These are phyloP conservation scores for Notothenia coriiceps DNA, from an alignment of 2,113 vertebrate species.

Conservation along the genomic window DNA sequence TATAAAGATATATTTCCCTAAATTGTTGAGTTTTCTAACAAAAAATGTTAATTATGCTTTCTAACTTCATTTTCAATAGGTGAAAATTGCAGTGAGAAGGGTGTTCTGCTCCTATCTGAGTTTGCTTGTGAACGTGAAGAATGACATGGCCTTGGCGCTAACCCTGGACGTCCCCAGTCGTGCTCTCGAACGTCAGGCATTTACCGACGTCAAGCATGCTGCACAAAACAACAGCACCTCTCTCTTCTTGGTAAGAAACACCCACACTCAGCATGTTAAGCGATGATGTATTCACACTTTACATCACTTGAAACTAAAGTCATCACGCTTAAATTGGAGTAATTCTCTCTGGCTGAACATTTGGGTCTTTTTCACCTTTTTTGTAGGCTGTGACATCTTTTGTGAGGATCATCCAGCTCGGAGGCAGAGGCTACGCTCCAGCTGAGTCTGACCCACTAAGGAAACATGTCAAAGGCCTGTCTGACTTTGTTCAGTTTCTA, in stretches of 20 bases:
- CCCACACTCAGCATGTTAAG: background rate
- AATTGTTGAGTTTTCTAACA: background rate
- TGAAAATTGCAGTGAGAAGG: conserved; percentile 81
- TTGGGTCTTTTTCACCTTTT: conserved; percentile 4
- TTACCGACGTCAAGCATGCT: conserved; percentile 90
- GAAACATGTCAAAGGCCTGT: conserved; percentile 90
- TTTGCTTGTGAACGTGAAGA: conserved; percentile 92
- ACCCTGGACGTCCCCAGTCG: conserved; percentile 90
- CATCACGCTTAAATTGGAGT: background rate
- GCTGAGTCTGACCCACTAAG: conserved; percentile 88
- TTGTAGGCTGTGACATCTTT: conserved; percentile 88
- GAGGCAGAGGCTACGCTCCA: conserved; percentile 92
- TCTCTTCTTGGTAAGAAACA: conserved; percentile 90
- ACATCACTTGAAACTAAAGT: background rate
- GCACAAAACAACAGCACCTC: conserved; percentile 86
- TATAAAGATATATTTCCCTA: background rate
- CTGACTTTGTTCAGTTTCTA: conserved; percentile 89
- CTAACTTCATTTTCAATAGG: conserved; percentile 65
- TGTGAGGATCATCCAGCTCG: conserved; percentile 90
- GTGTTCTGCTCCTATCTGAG: conserved; percentile 91
- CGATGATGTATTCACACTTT: background rate
- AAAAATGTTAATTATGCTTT: background rate
- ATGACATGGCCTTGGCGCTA: conserved; percentile 90
- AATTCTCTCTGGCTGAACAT: conserved; percentile 7
- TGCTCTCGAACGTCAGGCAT: conserved; percentile 88